Evolutionary conservation across 2,888 invertebrate species (phyloP).

Genomic region (Automeris io): DNA sequence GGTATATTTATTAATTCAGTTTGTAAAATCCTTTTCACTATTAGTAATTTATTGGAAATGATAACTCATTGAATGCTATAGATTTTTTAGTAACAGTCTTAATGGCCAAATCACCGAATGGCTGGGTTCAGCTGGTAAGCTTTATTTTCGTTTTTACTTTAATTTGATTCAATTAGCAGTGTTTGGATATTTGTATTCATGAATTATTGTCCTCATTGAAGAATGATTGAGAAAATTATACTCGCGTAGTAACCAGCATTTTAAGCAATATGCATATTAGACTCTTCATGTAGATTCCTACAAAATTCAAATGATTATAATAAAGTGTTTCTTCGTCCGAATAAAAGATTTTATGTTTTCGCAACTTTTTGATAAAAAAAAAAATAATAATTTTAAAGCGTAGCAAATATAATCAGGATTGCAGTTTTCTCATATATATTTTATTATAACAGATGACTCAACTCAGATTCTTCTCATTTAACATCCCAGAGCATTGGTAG

Average conservation of each 20-base stretch:
- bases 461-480: too few species aligned
- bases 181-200: conserved; percentile 40
- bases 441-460: too few species aligned
- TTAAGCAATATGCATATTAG: conserved; percentile 12
- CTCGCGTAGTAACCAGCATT: conserved; percentile 40
- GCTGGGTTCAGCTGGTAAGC: conserved; percentile 77
- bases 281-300: too few species aligned
- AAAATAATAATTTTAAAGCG: too few species aligned
- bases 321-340: too few species aligned
- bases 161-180: conserved; percentile 39
- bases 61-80: conserved; percentile 27
- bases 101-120: conserved; percentile 76
- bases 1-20: conserved; percentile 16
- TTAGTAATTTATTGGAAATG: conserved; percentile 12
- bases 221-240: conserved; percentile 49
- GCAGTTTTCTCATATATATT: too few species aligned
- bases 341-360: too few species aligned
- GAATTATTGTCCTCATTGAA: conserved; percentile 42
- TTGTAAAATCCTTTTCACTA: conserved; percentile 15
- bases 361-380: too few species aligned
- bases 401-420: too few species aligned
- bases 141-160: conserved; percentile 21
- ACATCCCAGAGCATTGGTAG: too few species aligned
- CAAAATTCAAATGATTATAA: too few species aligned
- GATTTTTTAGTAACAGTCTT: conserved; percentile 50